Evolutionary conservation across 2,113 vertebrate species (phyloP), one percentile per base, ranked within the genome.

Genomic region (Entosphenus tridentatus): DNA sequence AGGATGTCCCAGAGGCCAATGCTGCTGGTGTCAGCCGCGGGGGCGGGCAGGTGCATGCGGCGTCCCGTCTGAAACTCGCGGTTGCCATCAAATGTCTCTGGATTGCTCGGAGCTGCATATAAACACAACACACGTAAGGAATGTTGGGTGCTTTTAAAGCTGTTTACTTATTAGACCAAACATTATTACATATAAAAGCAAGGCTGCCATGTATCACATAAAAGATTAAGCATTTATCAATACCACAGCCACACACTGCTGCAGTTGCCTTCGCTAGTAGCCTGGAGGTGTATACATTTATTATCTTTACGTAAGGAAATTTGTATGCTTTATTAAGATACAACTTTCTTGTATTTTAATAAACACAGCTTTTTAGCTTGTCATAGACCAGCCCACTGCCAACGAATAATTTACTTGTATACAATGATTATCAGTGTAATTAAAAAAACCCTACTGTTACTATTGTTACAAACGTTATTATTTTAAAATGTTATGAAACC

Each of bases 1-100:
- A 98, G 83, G 75, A 98, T 96, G 78, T 91, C 91, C 92, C 92
- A 98, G 2, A 98, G 74, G 75, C 90, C 96, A 80, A 96, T 80
- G 76, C 79, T 86, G 72, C 85, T 89, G 11, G 81, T 87, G 72
- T 83, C 87, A 57, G 89, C 86, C 57, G 87, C 82, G 0, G 84
- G 81, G 0, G 85, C 83, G 0, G 90, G 87, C 58, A 98, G 77
- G 72, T 84, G 80, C 0, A 12, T 74, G 75, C 59, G 72, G 74
- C 1, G 73, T n/a, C 2, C 76, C 73, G 1, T 79, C 77, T 70
- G 83, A 83, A 2, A 78, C 77, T 39, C 9, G 21, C 11, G 21
- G 55, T 70, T 55, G 56, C 21, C 21, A 13, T 54, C 11, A 14
- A 55, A 21, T 39, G 55, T 12, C 21, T 54, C n/a, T 69, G n/a